Evolutionary conservation across 2,888 invertebrate genomes (phyloP), one percentile per base, ranked within the genome.

Genomic region (Esperia sulphurella): DNA sequence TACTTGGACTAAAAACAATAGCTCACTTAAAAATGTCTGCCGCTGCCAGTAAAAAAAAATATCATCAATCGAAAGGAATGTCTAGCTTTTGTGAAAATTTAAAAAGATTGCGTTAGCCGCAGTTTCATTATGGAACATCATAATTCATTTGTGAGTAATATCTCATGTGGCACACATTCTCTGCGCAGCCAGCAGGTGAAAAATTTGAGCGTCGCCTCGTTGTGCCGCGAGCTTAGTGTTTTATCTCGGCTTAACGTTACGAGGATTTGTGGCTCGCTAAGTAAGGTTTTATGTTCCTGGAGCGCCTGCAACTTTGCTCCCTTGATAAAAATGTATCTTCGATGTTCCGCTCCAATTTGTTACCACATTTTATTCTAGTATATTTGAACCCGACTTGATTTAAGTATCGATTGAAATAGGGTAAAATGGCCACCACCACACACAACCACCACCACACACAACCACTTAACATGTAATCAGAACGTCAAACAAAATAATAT

Each of bases 241-340:
- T 88, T 89, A 88, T 89, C 87, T 86, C 83, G 83, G 85, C 85
- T 89, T 84, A 85, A 77, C 82, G 79, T 88, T 88, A 88, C 86
- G 82, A 88, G 86, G 82, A 89, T 89, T 86, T 88, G 87, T 88
- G 83, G 86, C 80, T 83, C 79, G 77, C 86, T 87, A 88, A 87
- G 86, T 85, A 87, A 87, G 76, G 85, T 87, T 87, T 89, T 89
- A 88, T 88, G 87, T 83, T 79, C 71, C 75, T 71, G 78, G 68
- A 81, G 79, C 74, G 79, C 75, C 76, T 79, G 78, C 79, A 82
- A 83, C 71, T 83, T 79, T 76, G 77, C 69, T 81, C 75, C 73
- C 73, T 66, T 79, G 81, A 85, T 84, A 84, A 79, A 51, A 51
- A 51, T 51, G 51, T 43, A 51, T 51, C 51, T 51, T 48, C 51